phyloP scores from a whole-genome alignment of 2,888 invertebrate genomes.

The Biston betularia region DNA sequence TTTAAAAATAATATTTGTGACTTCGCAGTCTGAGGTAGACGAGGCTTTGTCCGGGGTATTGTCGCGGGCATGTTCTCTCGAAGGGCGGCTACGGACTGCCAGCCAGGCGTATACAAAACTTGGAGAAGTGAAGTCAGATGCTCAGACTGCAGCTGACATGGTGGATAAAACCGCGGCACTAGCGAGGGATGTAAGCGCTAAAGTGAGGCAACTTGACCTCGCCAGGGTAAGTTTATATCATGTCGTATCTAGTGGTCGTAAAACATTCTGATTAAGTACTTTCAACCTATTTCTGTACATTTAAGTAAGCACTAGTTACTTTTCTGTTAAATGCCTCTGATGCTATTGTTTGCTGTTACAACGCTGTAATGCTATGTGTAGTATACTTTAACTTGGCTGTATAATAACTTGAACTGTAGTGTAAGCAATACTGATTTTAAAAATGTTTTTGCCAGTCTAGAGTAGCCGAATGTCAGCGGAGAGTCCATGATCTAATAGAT shows the following conservation, averaged over 20 bases:
- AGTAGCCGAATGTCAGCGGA: conserved; percentile 96
- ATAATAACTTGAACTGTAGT: no score
- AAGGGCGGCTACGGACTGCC: conserved; percentile 92
- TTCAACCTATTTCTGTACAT: no score
- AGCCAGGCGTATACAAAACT: conserved; percentile 93
- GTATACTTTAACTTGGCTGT: no score
- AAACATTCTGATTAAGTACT: neutral
- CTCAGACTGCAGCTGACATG: conserved; percentile 93
- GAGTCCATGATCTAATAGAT: conserved; percentile 98
- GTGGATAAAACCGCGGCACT: conserved; percentile 94
- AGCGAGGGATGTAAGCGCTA: conserved; percentile 97
- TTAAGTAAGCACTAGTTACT: no score
- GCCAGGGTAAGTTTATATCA: conserved; percentile 89
- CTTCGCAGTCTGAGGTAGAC: conserved; percentile 88
- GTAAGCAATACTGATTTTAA: no score
- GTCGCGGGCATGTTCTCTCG: conserved; percentile 91
- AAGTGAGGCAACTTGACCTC: conserved; percentile 96
- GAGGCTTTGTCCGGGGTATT: conserved; percentile 90
- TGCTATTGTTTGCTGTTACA: no score
- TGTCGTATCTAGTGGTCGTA: no score
- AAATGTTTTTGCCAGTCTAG: conserved; percentile 87
- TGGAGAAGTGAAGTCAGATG: conserved; percentile 91
- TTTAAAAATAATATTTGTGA: conserved; percentile 7
- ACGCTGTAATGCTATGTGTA: no score
- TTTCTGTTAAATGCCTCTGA: no score